phyloP scores from a whole-genome alignment of 2,797 vertebrate species.

The Peromyscus aztecus region DNA sequence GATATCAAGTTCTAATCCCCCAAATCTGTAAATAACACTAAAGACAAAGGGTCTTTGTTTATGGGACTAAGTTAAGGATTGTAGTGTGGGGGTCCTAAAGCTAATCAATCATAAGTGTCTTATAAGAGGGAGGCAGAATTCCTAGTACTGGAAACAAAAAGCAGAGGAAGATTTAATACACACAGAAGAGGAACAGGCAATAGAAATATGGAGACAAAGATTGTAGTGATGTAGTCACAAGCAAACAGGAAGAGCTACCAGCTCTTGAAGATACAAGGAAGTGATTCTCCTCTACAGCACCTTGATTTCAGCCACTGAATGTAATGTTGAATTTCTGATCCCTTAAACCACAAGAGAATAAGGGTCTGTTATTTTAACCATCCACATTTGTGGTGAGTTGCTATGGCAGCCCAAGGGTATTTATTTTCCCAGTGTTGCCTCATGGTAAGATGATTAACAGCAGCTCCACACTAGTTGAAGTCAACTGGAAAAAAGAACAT shows the following conservation, averaged over 20 bases:
- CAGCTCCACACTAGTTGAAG: not conserved
- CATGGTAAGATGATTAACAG: not conserved
- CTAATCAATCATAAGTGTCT: not conserved
- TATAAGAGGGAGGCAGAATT: not conserved
- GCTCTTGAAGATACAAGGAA: not conserved
- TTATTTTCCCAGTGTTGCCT: not conserved
- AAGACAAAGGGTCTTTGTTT: not conserved
- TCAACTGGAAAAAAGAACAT: not conserved
- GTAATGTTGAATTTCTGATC: not conserved
- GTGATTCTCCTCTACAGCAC: not conserved
- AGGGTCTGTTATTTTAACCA: constrained; percentile 27
- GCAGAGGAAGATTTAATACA: not conserved
- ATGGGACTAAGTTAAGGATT: not conserved
- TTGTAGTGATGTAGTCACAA: not conserved
- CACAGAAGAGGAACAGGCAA: not conserved
- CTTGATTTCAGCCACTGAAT: constrained; percentile 6
- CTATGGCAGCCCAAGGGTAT: not conserved
- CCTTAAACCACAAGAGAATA: not conserved
- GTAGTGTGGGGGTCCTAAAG: not conserved
- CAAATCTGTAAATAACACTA: not conserved
- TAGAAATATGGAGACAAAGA: not conserved
- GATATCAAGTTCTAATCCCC: not conserved
- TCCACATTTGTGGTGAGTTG: not conserved
- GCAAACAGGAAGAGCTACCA: not conserved
- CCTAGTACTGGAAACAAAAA: not conserved